phyloP scores from a whole-genome alignment of 1,140 invertebrate species.

The Eciton burchellii region DNA sequence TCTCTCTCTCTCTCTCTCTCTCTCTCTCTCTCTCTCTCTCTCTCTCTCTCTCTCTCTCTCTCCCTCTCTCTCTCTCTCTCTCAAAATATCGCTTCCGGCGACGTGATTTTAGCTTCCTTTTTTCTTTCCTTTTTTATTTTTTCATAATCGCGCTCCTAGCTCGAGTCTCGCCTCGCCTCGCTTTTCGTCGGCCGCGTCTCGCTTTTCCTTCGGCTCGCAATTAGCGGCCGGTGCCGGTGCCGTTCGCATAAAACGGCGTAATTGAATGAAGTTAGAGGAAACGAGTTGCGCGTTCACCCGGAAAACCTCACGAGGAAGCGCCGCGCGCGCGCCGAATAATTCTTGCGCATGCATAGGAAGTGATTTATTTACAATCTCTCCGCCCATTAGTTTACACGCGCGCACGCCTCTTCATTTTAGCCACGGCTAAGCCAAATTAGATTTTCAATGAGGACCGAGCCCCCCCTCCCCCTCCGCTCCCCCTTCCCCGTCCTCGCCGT shows the following conservation, averaged over 20 bases:
- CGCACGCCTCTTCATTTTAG: constrained; percentile 16
- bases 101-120: no score
- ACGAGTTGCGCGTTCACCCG: constrained; percentile 39
- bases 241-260: constrained; percentile 52
- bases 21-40: no score
- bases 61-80: no score
- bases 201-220: constrained; percentile 33
- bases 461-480: no score
- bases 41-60: no score
- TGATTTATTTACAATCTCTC: constrained; percentile 46
- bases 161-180: not conserved
- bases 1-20: no score
- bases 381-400: not conserved
- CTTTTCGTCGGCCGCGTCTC: not conserved
- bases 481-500: no score
- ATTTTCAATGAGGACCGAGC: constrained; percentile 39
- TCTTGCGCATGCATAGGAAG: constrained; percentile 42
- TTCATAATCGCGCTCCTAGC: constrained; percentile 1
- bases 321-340: constrained; percentile 28
- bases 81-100: no score
- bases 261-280: constrained; percentile 60
- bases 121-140: no score
- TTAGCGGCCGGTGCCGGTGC: constrained; percentile 39
- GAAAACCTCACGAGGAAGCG: constrained; percentile 44
- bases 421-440: constrained; percentile 26